These are phyloP conservation scores for Leptoclinus maculatus DNA, from an alignment of 2,797 vertebrate species.

Conservation along the genomic window DNA sequence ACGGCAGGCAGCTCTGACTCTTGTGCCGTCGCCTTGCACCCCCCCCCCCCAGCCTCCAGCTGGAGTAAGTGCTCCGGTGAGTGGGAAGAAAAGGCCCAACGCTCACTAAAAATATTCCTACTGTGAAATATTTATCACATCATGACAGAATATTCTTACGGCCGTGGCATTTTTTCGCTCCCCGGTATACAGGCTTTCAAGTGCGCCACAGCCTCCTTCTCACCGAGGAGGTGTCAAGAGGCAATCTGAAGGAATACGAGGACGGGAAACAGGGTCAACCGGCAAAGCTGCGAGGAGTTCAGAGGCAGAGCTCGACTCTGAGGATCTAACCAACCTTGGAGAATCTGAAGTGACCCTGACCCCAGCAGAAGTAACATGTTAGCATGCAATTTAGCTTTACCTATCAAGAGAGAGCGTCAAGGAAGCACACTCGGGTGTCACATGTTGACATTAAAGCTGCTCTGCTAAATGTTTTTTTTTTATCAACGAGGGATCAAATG, in stretches of 20 bases:
- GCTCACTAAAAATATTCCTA: slow-evolving; percentile 73
- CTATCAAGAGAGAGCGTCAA: not conserved
- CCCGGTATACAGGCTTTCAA: slow-evolving; percentile 47
- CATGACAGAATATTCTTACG: slow-evolving; percentile 69
- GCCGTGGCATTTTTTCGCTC: slow-evolving; percentile 71
- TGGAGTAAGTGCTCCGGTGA: slow-evolving; percentile 57
- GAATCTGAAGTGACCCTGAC: slow-evolving; percentile 25
- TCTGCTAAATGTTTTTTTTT: not conserved
- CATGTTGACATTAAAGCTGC: slow-evolving; percentile 10
- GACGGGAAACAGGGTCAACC: slow-evolving; percentile 54
- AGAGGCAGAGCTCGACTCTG: slow-evolving; percentile 34
- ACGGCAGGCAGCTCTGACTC: slow-evolving; percentile 18
- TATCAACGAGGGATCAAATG: not conserved
- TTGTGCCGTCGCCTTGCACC: slow-evolving; percentile 14
- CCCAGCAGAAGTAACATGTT: slow-evolving; percentile 28
- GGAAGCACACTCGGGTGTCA: not conserved
- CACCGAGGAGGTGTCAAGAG: slow-evolving; percentile 52
- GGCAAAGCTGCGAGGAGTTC: slow-evolving; percentile 40
- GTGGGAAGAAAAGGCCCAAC: slow-evolving; percentile 57
- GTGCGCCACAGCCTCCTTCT: slow-evolving; percentile 29
- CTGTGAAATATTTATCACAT: slow-evolving; percentile 80
- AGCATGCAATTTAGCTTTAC: slow-evolving; percentile 27
- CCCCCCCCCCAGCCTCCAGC: slow-evolving; percentile 34
- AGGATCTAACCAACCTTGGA: slow-evolving; percentile 19
- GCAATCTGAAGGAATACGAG: slow-evolving; percentile 29